These are phyloP conservation scores for Rhineura floridana DNA, from an alignment of 2,113 vertebrate species.

Conservation along the genomic window DNA sequence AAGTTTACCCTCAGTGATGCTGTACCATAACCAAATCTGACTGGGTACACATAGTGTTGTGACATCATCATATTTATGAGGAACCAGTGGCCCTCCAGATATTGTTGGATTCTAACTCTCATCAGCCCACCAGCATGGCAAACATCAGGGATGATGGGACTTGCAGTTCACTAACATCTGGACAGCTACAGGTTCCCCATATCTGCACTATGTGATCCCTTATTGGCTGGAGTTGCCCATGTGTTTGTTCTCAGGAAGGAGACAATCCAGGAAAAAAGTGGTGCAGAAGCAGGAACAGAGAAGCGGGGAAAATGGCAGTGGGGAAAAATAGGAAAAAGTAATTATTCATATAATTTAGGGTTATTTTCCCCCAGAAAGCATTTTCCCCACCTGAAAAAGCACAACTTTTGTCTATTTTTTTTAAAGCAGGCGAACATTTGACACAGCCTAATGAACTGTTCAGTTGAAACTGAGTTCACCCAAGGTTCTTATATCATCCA, in stretches of 20 bases:
- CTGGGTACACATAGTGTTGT: background rate
- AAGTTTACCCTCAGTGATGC: background rate
- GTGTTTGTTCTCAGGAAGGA: background rate
- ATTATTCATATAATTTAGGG: background rate
- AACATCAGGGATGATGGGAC: too few species aligned
- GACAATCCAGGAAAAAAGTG: background rate
- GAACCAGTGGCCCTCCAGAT: too few species aligned
- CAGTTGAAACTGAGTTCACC: background rate
- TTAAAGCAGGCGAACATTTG: too few species aligned
- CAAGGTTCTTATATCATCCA: background rate
- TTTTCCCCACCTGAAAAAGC: too few species aligned
- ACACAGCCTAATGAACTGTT: background rate
- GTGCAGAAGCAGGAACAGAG: background rate
- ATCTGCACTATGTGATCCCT: too few species aligned
- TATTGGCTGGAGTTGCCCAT: too few species aligned
- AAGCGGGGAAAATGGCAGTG: background rate
- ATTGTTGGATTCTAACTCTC: too few species aligned
- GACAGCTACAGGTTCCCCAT: too few species aligned
- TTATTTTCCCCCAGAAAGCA: too few species aligned
- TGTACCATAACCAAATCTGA: background rate
- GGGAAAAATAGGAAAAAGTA: background rate
- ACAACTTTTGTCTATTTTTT: background rate
- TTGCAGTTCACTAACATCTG: too few species aligned
- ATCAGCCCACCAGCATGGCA: too few species aligned
- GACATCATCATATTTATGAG: background rate